phyloP scores from a whole-genome alignment of 1,140 invertebrate species.

The Brachionus paranguensis region DNA sequence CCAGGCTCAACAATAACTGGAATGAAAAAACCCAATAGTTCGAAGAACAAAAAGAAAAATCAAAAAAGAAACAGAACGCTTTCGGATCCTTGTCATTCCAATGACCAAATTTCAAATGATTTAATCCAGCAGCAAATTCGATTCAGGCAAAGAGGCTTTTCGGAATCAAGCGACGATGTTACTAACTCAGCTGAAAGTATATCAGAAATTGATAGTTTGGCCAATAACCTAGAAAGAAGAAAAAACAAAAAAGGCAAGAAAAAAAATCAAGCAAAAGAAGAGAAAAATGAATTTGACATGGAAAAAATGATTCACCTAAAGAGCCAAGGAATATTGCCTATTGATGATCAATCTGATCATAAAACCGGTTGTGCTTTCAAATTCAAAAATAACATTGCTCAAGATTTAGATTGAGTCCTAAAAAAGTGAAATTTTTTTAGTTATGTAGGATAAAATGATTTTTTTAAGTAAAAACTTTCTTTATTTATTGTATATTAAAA shows the following conservation, averaged over 20 bases:
- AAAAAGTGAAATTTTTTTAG: not conserved
- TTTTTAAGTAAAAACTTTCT: not conserved
- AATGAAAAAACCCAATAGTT: constrained; percentile 22
- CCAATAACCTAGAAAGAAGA: not conserved
- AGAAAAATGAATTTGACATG: not conserved
- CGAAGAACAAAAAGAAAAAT: constrained; percentile 29
- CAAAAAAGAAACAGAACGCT: constrained; percentile 22
- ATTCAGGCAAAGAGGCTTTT: not conserved
- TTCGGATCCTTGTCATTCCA: constrained; percentile 18
- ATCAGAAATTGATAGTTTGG: not conserved
- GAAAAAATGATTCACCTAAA: not conserved
- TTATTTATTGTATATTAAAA: not conserved
- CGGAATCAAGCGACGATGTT: constrained; percentile 27
- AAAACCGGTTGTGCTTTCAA: constrained; percentile 20
- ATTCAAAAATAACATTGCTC: not conserved
- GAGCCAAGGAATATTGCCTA: not conserved
- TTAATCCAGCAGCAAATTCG: not conserved
- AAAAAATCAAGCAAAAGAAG: not conserved
- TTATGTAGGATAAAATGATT: not conserved
- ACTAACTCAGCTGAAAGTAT: not conserved
- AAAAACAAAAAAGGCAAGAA: not conserved
- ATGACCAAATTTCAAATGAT: not conserved
- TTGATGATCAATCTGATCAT: not conserved
- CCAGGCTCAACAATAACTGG: constrained; percentile 22
- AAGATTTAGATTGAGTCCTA: not conserved